These are phyloP conservation scores for Oegoconia quadripuncta DNA, from an alignment of 2,888 invertebrate species.

Conservation along the genomic window DNA sequence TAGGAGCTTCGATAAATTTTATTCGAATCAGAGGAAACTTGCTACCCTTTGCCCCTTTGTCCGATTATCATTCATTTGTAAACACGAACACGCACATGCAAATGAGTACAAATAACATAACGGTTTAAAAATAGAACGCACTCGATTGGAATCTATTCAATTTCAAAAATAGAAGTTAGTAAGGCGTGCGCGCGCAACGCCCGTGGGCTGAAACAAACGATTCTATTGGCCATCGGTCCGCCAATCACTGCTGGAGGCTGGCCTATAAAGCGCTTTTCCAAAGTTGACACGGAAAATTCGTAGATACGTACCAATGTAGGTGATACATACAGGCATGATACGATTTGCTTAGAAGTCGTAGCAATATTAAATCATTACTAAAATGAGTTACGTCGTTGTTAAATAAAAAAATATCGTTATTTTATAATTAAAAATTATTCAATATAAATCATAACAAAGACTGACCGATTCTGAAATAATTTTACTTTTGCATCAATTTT, in stretches of 20 bases:
- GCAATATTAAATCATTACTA: not conserved
- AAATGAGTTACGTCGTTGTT: not conserved
- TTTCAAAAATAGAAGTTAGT: constrained; percentile 68
- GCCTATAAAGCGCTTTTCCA: constrained; percentile 56
- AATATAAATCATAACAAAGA: not conserved
- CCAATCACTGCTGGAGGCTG: constrained; percentile 63
- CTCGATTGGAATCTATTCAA: constrained; percentile 46
- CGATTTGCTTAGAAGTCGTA: not conserved
- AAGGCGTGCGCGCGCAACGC: constrained; percentile 58
- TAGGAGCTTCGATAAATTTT: no score
- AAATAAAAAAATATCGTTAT: not conserved
- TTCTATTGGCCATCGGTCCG: constrained; percentile 56
- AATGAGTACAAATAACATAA: constrained; percentile 8
- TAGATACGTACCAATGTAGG: no score
- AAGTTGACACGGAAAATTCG: not conserved
- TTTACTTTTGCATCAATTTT: constrained; percentile 40
- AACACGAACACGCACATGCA: constrained; percentile 1
- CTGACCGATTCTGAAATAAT: constrained; percentile 24
- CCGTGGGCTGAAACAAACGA: constrained; percentile 51
- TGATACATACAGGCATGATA: no score
- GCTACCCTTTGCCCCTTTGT: no score
- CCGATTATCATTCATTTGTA: no score
- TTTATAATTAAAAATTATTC: no score
- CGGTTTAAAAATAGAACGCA: constrained; percentile 37
- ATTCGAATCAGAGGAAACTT: no score